Percentiles rank a stretch among this genome's conserved stretches.
phyloP scores from a whole-genome alignment of 2,888 invertebrate species.

The Catocala sponsa region DNA sequence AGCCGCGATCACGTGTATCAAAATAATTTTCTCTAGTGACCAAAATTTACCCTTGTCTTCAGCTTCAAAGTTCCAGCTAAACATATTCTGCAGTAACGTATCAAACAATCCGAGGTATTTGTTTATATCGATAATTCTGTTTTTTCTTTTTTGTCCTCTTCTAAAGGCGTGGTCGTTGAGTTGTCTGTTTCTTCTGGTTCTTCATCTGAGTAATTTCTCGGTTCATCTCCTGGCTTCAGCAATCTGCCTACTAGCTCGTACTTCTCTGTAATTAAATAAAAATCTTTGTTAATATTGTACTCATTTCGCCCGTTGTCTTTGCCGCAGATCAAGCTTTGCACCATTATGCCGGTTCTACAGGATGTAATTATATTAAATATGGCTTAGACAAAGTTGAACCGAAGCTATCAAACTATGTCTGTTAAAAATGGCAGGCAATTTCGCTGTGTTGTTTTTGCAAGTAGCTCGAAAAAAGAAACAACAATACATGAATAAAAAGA shows the following conservation, averaged over 20 bases:
- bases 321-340: too few relatives aligned
- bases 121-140: constrained; percentile 49
- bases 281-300: not conserved
- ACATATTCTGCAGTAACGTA: constrained; percentile 18
- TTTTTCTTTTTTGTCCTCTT: constrained; percentile 72
- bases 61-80: constrained; percentile 11
- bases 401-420: too few relatives aligned
- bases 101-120: constrained; percentile 31
- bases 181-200: constrained; percentile 89
- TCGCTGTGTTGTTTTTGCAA: too few relatives aligned
- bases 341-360: too few relatives aligned
- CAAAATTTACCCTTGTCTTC: constrained; percentile 8
- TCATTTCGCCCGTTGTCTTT: too few relatives aligned
- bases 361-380: too few relatives aligned
- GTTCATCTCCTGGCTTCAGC: constrained; percentile 96
- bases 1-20: not conserved
- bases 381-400: too few relatives aligned
- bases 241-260: constrained; percentile 97
- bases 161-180: constrained; percentile 66
- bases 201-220: constrained; percentile 96
- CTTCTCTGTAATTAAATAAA: constrained; percentile 91
- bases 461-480: too few relatives aligned
- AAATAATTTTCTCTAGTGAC: constrained; percentile 1
- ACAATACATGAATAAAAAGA: too few relatives aligned
- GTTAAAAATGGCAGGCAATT: too few relatives aligned